Conservation (phyloP, 2,888 invertebrate genomes). For the Hoplodrina blanda region DNA sequence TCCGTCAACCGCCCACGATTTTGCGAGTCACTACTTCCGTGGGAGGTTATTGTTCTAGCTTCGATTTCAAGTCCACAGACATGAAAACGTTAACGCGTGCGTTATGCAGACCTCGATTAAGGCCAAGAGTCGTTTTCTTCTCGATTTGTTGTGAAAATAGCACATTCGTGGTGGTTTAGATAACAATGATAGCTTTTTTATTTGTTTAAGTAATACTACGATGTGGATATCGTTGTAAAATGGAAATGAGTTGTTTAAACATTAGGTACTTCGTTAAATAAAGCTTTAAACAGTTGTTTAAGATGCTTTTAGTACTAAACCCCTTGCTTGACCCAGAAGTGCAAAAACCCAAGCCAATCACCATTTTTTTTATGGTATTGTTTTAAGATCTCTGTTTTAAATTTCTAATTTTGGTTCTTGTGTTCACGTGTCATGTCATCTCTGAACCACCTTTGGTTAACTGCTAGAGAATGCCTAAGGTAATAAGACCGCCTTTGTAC, state of each 20-base stretch:
- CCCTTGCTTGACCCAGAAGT: not conserved
- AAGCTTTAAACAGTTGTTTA: no score
- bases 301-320: no score
- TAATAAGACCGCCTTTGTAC: no score
- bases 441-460: no score
- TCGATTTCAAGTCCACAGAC: slow-evolving; percentile 67
- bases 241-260: not conserved
- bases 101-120: slow-evolving; percentile 55
- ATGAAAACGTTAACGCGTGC: slow-evolving; percentile 56
- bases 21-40: slow-evolving; percentile 62
- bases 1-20: slow-evolving; percentile 63
- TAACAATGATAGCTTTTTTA: slow-evolving; percentile 20
- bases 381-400: no score
- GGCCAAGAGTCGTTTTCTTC: slow-evolving; percentile 53
- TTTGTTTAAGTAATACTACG: slow-evolving; percentile 9
- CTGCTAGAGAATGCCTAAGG: no score
- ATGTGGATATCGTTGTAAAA: slow-evolving; percentile 1
- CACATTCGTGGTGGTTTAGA: slow-evolving; percentile 21
- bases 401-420: no score
- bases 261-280: not conserved
- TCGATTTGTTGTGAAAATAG: slow-evolving; percentile 31
- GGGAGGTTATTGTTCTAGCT: slow-evolving; percentile 75
- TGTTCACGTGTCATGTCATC: no score
- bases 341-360: not conserved
- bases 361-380: not conserved